Percentiles rank a stretch among this genome's conserved stretches.
Evolutionary conservation across 2,888 invertebrate species (phyloP).

Genomic region (Temnothorax unifasciatus): DNA sequence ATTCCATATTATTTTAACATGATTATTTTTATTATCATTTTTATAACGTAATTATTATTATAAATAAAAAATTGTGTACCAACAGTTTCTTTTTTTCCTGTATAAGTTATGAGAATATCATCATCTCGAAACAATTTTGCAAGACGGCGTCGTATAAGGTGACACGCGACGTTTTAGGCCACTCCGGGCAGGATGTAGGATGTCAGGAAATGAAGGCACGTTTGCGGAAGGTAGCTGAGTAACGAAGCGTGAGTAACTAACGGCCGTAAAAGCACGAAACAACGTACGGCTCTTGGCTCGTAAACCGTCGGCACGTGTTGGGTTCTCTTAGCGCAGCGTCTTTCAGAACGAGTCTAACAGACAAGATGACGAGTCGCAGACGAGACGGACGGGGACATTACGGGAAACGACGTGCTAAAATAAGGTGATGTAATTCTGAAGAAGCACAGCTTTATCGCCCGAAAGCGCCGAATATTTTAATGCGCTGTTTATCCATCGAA

Average conservation of each 20-base stretch:
- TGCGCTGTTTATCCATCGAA: neutral
- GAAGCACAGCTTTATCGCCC: neutral
- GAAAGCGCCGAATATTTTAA: conserved; percentile 27
- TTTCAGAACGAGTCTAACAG: conserved; percentile 54
- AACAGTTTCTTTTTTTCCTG: neutral
- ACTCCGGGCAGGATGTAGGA: conserved; percentile 40
- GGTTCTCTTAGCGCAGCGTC: conserved; percentile 49
- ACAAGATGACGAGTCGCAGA: conserved; percentile 42
- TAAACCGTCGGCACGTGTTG: conserved; percentile 75
- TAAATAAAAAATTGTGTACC: neutral
- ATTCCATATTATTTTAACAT: neutral
- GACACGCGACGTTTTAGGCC: conserved; percentile 19
- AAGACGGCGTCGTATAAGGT: conserved; percentile 23
- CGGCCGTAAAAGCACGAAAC: conserved; percentile 74
- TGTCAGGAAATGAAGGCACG: conserved; percentile 54
- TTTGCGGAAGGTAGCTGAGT: conserved; percentile 64
- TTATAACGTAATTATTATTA: neutral
- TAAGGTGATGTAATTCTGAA: conserved; percentile 42
- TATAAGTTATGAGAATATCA: conserved; percentile 1
- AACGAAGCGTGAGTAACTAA: conserved; percentile 75
- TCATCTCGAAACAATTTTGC: neutral
- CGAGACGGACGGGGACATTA: conserved; percentile 19
- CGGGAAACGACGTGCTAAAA: conserved; percentile 26
- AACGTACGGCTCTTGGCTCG: conserved; percentile 70
- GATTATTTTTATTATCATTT: neutral